Base-by-base conservation (phyloP, 2,797 vertebrate genomes). In the Streptopelia turtur region DNA sequence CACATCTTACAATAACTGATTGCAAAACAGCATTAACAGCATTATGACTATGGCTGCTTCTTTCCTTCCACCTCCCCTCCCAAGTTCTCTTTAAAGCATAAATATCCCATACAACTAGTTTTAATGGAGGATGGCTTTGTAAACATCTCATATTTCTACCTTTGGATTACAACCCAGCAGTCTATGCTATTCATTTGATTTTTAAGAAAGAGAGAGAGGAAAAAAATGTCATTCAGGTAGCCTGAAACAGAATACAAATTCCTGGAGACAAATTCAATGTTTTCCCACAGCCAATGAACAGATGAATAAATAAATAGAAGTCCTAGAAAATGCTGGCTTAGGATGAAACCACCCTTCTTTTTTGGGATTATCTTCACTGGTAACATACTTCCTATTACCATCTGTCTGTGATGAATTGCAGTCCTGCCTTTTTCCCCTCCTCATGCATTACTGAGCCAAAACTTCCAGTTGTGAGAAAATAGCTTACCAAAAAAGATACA, bases 1-100 rank as follows among this genome's bases (percentile, higher is more conserved):
- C 1, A 0, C 0, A 0, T 65, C 7, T 69, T 59, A 52, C 4
- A 64, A 21, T 53, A 82, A n/a, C 7, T 49, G 10, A 20, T 71
- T 22, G 11, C 30, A 79, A 89, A 87, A 75, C 13, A 37, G 3
- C 5, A 17, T 35, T n/a, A 43, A 75, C 13, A 37, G 3, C 7
- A 17, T 35, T 35, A 43, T 61, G 33, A 22, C 23, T 79, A 15
- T 23, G 3, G 1, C 1, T 45, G 18, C 43, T 45, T 45, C 43
- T 18, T 45, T 18, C 43, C 9, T 45, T 18, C 43, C 30, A 24
- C 13, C 9, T n/a, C 45, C 28, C 74, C 3, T 1, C 1, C 7
- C 43, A 43, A 47, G 72, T 57, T 77, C 4, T 55, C 18, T 65
- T 60, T 80, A 45, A 90, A 63, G 5, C 5, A 43, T 6, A 66